Conservation (phyloP, 1,140 invertebrate genomes). For the Pogonus chalceus region DNA sequence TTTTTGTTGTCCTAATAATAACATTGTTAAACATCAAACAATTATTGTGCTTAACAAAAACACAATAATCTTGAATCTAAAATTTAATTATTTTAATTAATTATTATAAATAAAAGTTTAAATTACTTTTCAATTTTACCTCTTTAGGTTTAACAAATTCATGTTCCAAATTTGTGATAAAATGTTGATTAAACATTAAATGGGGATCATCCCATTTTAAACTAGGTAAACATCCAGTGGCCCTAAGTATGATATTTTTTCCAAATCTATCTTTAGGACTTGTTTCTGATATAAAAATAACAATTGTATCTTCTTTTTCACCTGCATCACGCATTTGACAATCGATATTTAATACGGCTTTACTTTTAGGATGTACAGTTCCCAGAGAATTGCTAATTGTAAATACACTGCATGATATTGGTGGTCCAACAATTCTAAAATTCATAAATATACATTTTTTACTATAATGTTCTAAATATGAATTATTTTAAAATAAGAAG, state of each 20-base stretch:
- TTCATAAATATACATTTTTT: no score
- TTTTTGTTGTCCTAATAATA: slow-evolving; percentile 18
- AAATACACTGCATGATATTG: slow-evolving; percentile 13
- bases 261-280: slow-evolving; percentile 18
- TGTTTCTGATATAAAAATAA: slow-evolving; percentile 21
- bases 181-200: slow-evolving; percentile 24
- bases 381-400: slow-evolving; percentile 22
- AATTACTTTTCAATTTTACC: slow-evolving; percentile 12
- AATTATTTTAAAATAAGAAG: no score
- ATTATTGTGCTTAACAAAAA: slow-evolving; percentile 14
- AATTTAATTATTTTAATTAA: no score
- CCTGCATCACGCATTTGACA: slow-evolving; percentile 17
- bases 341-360: slow-evolving; percentile 17
- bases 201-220: slow-evolving; percentile 21
- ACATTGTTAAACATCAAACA: slow-evolving; percentile 21
- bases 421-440: slow-evolving; percentile 6
- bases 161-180: slow-evolving; percentile 18
- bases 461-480: no score
- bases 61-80: slow-evolving; percentile 14
- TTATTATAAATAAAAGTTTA: background rate
- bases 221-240: slow-evolving; percentile 20
- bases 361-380: slow-evolving; percentile 18
- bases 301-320: slow-evolving; percentile 19
- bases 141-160: slow-evolving; percentile 20
- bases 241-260: slow-evolving; percentile 16